These are phyloP conservation scores for Falco punctatus DNA, from an alignment of 2,113 vertebrate genomes.

Conservation along the genomic window DNA sequence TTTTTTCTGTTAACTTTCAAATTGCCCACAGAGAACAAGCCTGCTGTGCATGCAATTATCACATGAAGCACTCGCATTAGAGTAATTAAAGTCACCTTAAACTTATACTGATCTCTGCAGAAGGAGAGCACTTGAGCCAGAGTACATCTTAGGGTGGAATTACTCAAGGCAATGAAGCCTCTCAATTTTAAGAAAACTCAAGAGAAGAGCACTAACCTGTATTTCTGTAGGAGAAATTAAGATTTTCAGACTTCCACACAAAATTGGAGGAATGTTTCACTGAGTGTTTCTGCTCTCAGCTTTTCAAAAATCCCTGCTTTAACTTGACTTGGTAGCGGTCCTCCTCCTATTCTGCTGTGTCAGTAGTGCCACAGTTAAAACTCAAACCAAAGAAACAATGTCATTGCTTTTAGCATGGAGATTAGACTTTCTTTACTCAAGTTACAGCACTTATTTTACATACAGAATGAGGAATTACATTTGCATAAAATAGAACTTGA, in stretches of 20 bases:
- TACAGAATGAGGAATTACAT: background rate
- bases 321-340: background rate
- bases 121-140: background rate
- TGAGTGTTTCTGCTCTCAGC: background rate
- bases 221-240: background rate
- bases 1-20: background rate
- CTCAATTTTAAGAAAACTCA: background rate
- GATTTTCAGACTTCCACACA: background rate
- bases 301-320: background rate
- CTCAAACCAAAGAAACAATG: background rate
- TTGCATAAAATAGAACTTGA: background rate
- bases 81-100: constrained; percentile 16
- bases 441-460: background rate
- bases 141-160: background rate
- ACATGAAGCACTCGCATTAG: background rate
- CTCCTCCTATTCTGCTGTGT: background rate
- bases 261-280: background rate
- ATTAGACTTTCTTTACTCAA: background rate
- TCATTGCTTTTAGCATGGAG: background rate
- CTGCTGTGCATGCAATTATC: background rate
- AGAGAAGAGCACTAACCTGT: background rate
- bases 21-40: background rate
- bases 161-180: background rate
- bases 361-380: background rate
- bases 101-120: background rate